These are phyloP conservation scores for Sander lucioperca DNA, from an alignment of 2,113 vertebrate genomes.

Conservation along the genomic window DNA sequence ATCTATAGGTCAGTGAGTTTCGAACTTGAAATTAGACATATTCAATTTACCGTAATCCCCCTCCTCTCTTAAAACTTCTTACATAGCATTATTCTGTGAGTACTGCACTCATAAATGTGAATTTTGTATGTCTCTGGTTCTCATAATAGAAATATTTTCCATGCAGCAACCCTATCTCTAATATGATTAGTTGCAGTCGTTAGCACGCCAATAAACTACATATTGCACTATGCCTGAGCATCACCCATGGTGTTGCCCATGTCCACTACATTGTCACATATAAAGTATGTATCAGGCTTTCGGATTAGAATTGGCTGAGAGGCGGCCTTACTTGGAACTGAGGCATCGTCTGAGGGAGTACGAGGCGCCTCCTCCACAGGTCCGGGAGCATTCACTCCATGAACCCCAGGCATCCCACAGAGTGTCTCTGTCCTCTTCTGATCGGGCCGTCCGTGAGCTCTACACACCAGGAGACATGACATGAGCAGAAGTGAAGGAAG, in stretches of 20 bases:
- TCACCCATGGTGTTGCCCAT: neutral
- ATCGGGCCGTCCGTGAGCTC: conserved; percentile 93
- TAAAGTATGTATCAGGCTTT: neutral
- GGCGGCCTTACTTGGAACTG: conserved; percentile 89
- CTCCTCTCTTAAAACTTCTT: neutral
- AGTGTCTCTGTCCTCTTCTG: conserved; percentile 92
- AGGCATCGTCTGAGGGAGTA: conserved; percentile 96
- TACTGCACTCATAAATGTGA: neutral
- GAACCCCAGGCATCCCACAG: conserved; percentile 97
- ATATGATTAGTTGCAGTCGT: neutral
- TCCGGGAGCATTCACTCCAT: conserved; percentile 97
- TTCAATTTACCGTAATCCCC: conserved; percentile 18
- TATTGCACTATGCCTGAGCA: neutral
- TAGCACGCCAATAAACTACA: neutral
- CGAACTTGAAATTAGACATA: conserved; percentile 29
- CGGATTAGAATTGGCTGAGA: neutral
- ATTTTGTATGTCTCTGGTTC: neutral
- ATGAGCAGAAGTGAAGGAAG: neutral
- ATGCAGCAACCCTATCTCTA: neutral
- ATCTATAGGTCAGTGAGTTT: conserved; percentile 27
- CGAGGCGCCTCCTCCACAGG: conserved; percentile 94
- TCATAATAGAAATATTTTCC: neutral
- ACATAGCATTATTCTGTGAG: neutral
- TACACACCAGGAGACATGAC: conserved; percentile 62
- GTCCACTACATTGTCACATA: neutral